Evolutionary conservation across 2,797 vertebrate genomes (phyloP).

Genomic region (Mormyrops boulengeri): DNA sequence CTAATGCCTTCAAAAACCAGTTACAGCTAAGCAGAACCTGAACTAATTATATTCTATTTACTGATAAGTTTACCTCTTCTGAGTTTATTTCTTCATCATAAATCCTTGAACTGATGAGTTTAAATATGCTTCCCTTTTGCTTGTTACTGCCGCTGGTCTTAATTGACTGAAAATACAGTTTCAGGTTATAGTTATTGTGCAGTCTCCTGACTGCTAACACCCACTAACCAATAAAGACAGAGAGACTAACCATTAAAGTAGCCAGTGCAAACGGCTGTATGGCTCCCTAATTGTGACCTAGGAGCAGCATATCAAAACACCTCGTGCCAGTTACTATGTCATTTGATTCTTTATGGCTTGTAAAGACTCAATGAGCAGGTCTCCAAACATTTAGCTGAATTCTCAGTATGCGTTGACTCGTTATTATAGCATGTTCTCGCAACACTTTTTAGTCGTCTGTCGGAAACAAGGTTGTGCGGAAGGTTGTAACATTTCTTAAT

Average conservation of each 20-base stretch:
- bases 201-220: constrained; percentile 67
- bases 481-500: constrained; percentile 1
- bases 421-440: constrained; percentile 32
- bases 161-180: constrained; percentile 60
- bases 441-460: constrained; percentile 23
- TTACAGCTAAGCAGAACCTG: not conserved
- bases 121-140: constrained; percentile 30
- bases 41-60: not conserved
- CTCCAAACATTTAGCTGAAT: constrained; percentile 50
- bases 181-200: constrained; percentile 56
- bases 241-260: constrained; percentile 56
- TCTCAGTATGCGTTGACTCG: constrained; percentile 32
- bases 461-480: constrained; percentile 3
- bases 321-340: not conserved
- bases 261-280: not conserved
- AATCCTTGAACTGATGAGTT: not conserved
- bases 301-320: constrained; percentile 8
- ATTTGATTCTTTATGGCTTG: constrained; percentile 28
- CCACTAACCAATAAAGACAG: constrained; percentile 61
- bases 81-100: not conserved
- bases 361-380: constrained; percentile 45
- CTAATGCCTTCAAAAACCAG: not conserved
- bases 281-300: constrained; percentile 21
- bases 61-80: not conserved
- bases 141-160: constrained; percentile 54